phyloP scores from a whole-genome alignment of 2,888 invertebrate genomes.

The Ceriagrion tenellum region DNA sequence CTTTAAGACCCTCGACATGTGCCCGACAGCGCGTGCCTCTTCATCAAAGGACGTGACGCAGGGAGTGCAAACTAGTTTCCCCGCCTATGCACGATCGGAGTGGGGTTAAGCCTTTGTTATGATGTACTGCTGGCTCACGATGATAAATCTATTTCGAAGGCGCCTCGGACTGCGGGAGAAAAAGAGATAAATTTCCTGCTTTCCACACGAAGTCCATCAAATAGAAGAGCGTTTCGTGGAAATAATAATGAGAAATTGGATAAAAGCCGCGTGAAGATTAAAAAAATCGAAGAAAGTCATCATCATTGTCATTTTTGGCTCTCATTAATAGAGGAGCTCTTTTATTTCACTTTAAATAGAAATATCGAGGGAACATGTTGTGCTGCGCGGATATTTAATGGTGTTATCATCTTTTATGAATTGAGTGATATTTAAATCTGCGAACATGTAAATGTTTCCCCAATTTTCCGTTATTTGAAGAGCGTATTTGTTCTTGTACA shows the following conservation, averaged over 20 bases:
- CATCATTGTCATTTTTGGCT: no score
- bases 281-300: no score
- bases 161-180: background rate
- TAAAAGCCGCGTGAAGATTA: background rate
- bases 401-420: no score
- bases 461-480: no score
- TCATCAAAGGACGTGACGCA: background rate
- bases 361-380: no score
- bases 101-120: background rate
- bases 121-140: background rate
- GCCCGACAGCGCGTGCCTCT: background rate
- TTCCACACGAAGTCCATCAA: background rate
- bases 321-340: no score
- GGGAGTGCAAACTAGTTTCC: background rate
- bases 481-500: no score
- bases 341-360: no score
- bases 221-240: background rate
- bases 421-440: no score
- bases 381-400: no score
- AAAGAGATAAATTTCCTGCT: background rate
- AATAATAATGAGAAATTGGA: background rate
- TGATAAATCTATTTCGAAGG: background rate
- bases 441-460: no score
- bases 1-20: background rate
- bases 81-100: background rate